Evolutionary conservation across 2,113 vertebrate species (phyloP).

Genomic region (Pholis gunnellus): DNA sequence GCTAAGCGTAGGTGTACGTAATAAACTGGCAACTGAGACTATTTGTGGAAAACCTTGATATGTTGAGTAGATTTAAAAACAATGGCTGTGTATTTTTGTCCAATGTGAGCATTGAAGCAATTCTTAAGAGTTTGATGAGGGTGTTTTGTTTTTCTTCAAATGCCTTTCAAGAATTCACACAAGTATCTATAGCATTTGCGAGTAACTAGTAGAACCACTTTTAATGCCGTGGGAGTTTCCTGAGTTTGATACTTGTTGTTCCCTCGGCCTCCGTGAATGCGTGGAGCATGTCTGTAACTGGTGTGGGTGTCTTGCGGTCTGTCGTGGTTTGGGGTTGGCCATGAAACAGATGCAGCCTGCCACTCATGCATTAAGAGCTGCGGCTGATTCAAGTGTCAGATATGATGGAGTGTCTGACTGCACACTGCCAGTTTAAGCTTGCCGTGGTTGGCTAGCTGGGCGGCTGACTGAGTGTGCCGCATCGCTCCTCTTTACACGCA

Average conservation of each 20-base stretch:
- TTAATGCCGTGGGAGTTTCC: slow-evolving; percentile 33
- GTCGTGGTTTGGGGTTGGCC: slow-evolving; percentile 58
- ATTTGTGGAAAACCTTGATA: neutral
- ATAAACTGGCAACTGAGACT: neutral
- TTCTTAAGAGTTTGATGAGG: neutral
- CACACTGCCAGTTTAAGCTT: slow-evolving; percentile 67
- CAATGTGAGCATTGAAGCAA: too few species aligned
- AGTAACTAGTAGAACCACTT: slow-evolving; percentile 7
- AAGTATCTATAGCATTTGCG: neutral
- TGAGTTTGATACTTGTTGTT: slow-evolving; percentile 38
- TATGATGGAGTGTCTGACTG: slow-evolving; percentile 69
- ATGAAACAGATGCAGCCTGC: slow-evolving; percentile 53
- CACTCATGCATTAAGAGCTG: slow-evolving; percentile 70
- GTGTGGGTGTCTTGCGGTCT: slow-evolving; percentile 53
- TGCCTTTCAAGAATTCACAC: neutral
- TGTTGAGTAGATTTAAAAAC: slow-evolving; percentile 1
- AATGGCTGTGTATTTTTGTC: neutral
- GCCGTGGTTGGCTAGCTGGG: slow-evolving; percentile 51
- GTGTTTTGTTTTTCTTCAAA: neutral
- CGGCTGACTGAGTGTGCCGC: slow-evolving; percentile 29
- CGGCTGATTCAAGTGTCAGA: slow-evolving; percentile 73
- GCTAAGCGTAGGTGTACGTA: neutral
- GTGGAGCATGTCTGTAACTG: slow-evolving; percentile 35
- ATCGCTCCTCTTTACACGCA: slow-evolving; percentile 58
- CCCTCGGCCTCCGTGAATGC: slow-evolving; percentile 12